phyloP scores from a whole-genome alignment of 2,888 invertebrate species.

The Tiphia femorata region DNA sequence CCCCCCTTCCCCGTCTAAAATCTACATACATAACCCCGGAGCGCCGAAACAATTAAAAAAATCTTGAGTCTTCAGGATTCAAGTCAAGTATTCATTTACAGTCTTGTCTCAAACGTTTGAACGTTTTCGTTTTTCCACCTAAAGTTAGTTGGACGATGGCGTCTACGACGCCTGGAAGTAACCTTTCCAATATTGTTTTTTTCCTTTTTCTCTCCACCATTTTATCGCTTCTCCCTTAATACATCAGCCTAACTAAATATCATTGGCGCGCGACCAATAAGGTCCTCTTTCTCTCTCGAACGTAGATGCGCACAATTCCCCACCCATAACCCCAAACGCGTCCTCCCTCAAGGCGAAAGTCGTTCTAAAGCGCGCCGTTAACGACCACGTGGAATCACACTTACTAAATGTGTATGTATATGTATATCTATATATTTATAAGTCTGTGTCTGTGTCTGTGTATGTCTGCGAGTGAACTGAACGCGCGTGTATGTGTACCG shows the following conservation, averaged over 20 bases:
- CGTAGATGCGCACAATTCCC: too few relatives aligned
- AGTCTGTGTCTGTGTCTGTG: too few relatives aligned
- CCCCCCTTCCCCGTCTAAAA: slow-evolving; percentile 9
- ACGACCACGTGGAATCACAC: too few relatives aligned
- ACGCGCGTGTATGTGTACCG: too few relatives aligned
- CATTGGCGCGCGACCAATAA: too few relatives aligned
- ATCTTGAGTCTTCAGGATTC: slow-evolving; percentile 61
- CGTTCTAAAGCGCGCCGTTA: neutral
- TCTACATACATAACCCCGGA: slow-evolving; percentile 13
- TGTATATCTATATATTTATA: too few relatives aligned
- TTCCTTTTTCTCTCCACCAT: neutral
- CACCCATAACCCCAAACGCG: too few relatives aligned
- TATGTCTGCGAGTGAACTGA: too few relatives aligned
- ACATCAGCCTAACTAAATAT: slow-evolving; percentile 11
- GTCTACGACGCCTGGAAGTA: slow-evolving; percentile 64
- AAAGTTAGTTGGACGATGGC: slow-evolving; percentile 67
- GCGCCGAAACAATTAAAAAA: slow-evolving; percentile 56
- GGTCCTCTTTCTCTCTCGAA: too few relatives aligned
- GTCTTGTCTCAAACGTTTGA: slow-evolving; percentile 65
- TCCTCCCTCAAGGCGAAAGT: neutral
- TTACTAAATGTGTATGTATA: too few relatives aligned
- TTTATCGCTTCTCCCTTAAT: slow-evolving; percentile 2
- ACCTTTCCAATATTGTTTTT: slow-evolving; percentile 3
- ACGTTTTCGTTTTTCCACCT: slow-evolving; percentile 53
- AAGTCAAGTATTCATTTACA: slow-evolving; percentile 60